Percentiles rank a stretch among this genome's conserved stretches.
These are phyloP conservation scores for Melierax canorus DNA, from an alignment of 2,113 vertebrate species.

Conservation along the genomic window DNA sequence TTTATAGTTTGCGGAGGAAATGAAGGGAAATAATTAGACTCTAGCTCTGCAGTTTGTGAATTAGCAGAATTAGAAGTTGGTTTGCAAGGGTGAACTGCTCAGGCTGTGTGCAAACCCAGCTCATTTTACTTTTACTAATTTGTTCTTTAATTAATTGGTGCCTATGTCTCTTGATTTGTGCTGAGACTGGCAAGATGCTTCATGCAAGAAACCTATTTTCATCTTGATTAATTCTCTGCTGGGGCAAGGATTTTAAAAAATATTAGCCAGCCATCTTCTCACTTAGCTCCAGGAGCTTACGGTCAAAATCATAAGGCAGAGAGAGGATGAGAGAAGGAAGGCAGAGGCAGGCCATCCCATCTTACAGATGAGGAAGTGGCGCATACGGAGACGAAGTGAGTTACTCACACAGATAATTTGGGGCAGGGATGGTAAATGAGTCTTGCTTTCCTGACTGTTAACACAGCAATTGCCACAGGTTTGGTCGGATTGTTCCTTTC, in stretches of 20 bases:
- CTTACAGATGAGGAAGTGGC: background rate
- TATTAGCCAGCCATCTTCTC: background rate
- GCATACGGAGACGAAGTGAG: fast-evolving
- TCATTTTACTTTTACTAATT: constrained; percentile 9
- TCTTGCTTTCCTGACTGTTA: background rate
- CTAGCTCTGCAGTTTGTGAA: constrained; percentile 3
- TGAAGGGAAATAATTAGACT: constrained; percentile 15
- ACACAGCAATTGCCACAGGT: background rate
- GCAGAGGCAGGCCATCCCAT: background rate
- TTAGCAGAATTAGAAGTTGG: background rate
- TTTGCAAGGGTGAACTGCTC: background rate
- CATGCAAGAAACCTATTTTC: background rate
- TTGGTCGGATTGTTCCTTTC: background rate
- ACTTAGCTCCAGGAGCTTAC: background rate
- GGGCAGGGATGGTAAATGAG: background rate
- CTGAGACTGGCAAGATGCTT: constrained; percentile 9
- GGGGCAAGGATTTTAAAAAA: background rate
- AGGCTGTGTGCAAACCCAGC: background rate
- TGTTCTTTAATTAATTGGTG: constrained; percentile 26
- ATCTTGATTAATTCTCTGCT: background rate
- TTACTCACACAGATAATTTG: background rate
- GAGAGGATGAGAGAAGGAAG: background rate
- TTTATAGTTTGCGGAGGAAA: background rate
- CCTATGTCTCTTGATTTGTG: background rate
- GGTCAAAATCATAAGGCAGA: background rate